Conservation (phyloP, 1,140 invertebrate species). For the Ostrea edulis region DNA sequence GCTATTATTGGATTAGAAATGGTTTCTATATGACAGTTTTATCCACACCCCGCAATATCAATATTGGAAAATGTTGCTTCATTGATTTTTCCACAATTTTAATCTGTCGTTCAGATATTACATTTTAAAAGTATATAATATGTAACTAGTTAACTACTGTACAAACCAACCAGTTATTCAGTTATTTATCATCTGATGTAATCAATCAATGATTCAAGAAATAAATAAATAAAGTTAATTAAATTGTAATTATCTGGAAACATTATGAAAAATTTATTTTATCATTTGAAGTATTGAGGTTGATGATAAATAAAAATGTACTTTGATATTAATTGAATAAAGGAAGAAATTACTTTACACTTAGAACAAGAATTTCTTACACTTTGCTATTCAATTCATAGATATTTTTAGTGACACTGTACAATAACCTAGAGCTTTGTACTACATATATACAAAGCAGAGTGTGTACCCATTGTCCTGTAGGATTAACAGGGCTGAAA, state of each 20-base stretch:
- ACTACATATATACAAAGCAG: neutral
- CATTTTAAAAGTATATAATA: neutral
- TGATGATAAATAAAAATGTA: neutral
- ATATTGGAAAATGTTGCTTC: neutral
- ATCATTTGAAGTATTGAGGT: too few species aligned
- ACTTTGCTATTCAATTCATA: neutral
- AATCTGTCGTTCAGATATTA: neutral
- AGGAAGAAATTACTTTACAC: neutral
- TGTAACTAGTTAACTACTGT: neutral
- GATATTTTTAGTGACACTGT: neutral
- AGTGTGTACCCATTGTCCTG: neutral
- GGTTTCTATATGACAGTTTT: neutral
- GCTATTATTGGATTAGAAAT: neutral
- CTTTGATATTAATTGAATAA: neutral
- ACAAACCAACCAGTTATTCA: neutral
- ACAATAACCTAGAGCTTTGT: neutral
- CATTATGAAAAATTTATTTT: too few species aligned
- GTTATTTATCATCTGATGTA: neutral
- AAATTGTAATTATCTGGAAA: too few species aligned
- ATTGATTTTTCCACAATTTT: neutral
- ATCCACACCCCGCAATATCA: neutral
- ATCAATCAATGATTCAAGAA: neutral
- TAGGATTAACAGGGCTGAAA: neutral
- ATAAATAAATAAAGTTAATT: too few species aligned
- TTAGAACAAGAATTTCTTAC: neutral